A percentile compares a stretch with the other conserved stretches of the same genome.
phyloP scores from a whole-genome alignment of 2,797 vertebrate genomes.

The Acanthornis magna region DNA sequence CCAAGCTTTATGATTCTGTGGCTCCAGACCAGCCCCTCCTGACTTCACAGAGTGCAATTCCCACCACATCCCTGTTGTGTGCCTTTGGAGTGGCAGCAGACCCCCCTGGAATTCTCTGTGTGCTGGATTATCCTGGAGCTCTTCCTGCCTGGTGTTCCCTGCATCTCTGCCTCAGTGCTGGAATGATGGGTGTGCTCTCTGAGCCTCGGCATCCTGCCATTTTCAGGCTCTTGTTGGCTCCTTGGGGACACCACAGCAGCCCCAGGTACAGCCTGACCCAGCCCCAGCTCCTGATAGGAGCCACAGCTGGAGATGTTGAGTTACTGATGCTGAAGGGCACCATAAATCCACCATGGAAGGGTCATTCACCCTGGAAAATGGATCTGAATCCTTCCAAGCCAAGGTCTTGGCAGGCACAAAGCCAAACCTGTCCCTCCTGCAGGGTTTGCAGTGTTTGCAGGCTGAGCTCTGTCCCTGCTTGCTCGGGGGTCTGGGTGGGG shows the following conservation, averaged over 20 bases:
- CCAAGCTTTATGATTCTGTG: background rate
- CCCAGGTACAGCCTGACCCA: background rate
- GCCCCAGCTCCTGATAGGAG: background rate
- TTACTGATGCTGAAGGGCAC: background rate
- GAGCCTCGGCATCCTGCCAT: background rate
- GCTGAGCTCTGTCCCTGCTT: background rate
- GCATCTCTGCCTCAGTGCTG: background rate
- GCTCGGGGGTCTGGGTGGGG: rapidly evolving
- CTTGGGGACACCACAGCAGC: background rate
- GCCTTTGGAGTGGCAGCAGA: rapidly evolving
- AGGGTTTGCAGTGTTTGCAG: background rate
- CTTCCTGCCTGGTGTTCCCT: background rate
- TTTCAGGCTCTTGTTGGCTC: background rate
- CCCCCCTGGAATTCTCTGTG: background rate
- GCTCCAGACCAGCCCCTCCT: background rate
- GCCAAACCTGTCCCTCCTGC: background rate
- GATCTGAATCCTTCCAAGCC: background rate
- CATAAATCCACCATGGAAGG: background rate
- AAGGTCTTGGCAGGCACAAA: background rate
- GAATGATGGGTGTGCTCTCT: background rate
- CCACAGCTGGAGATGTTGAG: background rate
- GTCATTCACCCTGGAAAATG: background rate
- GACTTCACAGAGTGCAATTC: rapidly evolving
- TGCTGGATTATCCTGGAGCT: background rate
- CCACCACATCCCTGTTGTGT: rapidly evolving